Evolutionary conservation across 2,888 invertebrate genomes (phyloP), one percentile per base, ranked within the genome.

Genomic region (Dynastes grantii): DNA sequence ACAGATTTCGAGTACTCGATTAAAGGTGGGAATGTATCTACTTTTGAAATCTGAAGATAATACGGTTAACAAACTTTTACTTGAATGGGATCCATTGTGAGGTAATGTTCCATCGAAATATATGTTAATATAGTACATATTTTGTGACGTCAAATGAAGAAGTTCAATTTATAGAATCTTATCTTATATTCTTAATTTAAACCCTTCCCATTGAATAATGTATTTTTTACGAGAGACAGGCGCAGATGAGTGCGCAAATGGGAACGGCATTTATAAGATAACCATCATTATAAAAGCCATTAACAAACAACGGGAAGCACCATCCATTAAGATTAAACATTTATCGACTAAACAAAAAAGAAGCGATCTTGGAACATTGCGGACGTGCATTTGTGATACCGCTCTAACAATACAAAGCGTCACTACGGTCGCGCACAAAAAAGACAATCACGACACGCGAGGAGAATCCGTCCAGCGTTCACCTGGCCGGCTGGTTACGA

Each of bases 301-400:
- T 70, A 70, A 13, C 70, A 51, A 70, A 70, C 53, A 70, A 70
- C 29, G 49, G 13, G 53, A 53, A 70, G 32, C 45, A 45, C 53
- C 70, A 29, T 70, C 70, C 53, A 70, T 70, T 70, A 70, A 51
- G 70, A 70, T 70, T 70, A 70, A 70, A 70, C 70, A 70, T 70
- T 70, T 70, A 45, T 11, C 11, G 45, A 70, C 70, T 51, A 51
- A 53, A 55, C 51, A 70, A 70, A 70, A 70, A 70, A 49, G 45
- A 8, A 45, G 45, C 32, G 53, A 53, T 53, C 53, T 70, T 53
- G 51, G 51, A 53, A 70, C 70, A 70, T 70, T 70, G 51, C 37
- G 51, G 53, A 53, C 70, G 51, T 8, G 45, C 70, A 70, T 70
- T 70, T 70, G 53, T 53, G 51, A 51, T 65, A 11, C 11, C 65